Base-by-base conservation (phyloP, 2,113 vertebrate genomes). In the Miniopterus natalensis region DNA sequence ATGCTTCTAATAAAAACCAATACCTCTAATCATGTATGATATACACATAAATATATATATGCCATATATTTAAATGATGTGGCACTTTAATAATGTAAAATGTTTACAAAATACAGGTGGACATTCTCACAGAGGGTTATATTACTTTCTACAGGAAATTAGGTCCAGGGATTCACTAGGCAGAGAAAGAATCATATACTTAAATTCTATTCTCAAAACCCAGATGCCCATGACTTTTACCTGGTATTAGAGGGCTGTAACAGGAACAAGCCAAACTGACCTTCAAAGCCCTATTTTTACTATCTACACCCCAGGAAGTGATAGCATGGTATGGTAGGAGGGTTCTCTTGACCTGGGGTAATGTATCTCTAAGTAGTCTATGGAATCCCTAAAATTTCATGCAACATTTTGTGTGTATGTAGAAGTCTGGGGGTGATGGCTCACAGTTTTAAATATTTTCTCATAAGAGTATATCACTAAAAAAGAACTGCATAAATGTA, bases 1-100 rank as follows among this genome's bases (percentile, higher is more conserved):
- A 92, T 25, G 68, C 77, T 75, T 71, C 90, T 79, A 74, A 85
- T 51, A 77, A 93, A 97, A 95, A 88, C 42, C 7, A 84, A n/a
- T 79, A 79, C 31, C 59, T 78, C 6, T 63, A 65, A 47, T 61
- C 65, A 88, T 7, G 8, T 53, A 31, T 80, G 45, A 86, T 13
- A 47, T 61, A 73, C 17, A 81, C 8, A 45, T 27, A 83, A 65
- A 27, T 59, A n/a, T 2, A 70, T 11, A 59, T 40, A 47, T 42
- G 40, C 45, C 17, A 78, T n/a, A 88, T n/a, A 85, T 18, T 78
- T 77, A 85, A 53, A 84, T 20, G 85, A 66, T 55, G 20, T 73
- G 57, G 36, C 7, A 51, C 15, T 80, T 95, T 84, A 17, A 42
- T 63, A 88, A 84, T 77, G 75, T n/a, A 51, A 36, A 53, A 20